Conservation (phyloP, 2,113 vertebrate genomes). For the Piliocolobus tephrosceles region DNA sequence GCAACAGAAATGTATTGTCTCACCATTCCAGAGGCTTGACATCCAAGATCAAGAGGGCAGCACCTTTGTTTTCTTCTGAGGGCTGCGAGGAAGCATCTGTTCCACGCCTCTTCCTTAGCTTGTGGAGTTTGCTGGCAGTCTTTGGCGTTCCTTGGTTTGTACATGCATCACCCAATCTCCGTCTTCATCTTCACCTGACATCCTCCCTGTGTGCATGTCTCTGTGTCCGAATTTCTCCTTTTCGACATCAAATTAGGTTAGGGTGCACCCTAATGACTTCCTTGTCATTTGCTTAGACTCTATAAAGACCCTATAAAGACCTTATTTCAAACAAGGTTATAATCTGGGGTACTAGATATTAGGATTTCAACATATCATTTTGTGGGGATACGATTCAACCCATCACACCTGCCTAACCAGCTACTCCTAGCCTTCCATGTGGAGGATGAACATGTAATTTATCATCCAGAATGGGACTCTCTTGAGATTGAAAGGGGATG, state of each 20-base stretch:
- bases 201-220: not conserved
- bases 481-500: not conserved
- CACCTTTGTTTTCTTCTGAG: not conserved
- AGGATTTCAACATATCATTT: not conserved
- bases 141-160: not conserved
- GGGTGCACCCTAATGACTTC: not conserved
- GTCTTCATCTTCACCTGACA: not conserved
- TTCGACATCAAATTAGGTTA: not conserved
- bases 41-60: not conserved
- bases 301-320: not conserved
- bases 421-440: not conserved
- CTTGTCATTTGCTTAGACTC: not conserved
- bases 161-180: not conserved
- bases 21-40: not conserved
- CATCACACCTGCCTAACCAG: not conserved
- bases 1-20: not conserved
- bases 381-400: not conserved
- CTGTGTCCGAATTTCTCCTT: not conserved
- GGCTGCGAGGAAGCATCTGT: not conserved
- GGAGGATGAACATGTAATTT: not conserved
- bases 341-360: not conserved
- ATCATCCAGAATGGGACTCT: not conserved
- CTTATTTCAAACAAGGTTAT: not conserved
- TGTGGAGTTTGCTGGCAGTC: not conserved
- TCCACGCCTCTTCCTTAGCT: not conserved